Base-by-base conservation (phyloP, 1,140 invertebrate species). In the Pogonomyrmex californicus region DNA sequence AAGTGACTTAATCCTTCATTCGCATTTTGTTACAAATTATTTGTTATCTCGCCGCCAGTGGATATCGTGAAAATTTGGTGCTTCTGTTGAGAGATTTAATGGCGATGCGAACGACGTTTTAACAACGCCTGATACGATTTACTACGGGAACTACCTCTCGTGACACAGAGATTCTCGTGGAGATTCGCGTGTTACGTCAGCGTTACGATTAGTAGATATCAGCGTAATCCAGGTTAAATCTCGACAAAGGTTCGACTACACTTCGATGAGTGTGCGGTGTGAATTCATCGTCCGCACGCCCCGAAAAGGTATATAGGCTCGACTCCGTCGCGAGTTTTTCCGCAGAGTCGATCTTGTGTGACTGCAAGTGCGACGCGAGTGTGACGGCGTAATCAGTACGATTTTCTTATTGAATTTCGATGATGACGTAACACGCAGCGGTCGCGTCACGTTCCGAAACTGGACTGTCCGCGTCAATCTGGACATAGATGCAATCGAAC, bases 101-200 rank as follows among this genome's bases (percentile, higher is more conserved):
- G 4, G 2, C 10, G 30, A 47, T 4, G 12, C 41, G 4, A 70
- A 54, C 4, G 36, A 23, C 33, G 4, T 9, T 58, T 23, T 30
- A 33, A 70, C 4, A 33, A 12, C 30, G 30, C n/a, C n/a, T 47
- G 71, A 63, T 49, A 44, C 12, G 41, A 33, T 30, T 70, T 17
- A 33, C 54, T 3, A 23, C 23, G 23, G 65, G 38, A 75, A 76
- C 1, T 58, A 44, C 73, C n/a, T 60, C 23, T 63, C 71, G n/a
- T 41, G 44, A 85, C 36, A 23, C 4, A 10, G 58, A 23, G 23
- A 23, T 23, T 23, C 23, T 23, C 23, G 23, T 23, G 17, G 73
- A 85, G 49, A n/a, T 85, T 65, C 5, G 58, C 58, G 30, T 65
- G 17, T 87, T 88, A 77, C 87, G 86, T 87, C 87, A 78, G 73